These are phyloP conservation scores for Morpho achilles DNA, from an alignment of 2,888 invertebrate species.

Conservation along the genomic window DNA sequence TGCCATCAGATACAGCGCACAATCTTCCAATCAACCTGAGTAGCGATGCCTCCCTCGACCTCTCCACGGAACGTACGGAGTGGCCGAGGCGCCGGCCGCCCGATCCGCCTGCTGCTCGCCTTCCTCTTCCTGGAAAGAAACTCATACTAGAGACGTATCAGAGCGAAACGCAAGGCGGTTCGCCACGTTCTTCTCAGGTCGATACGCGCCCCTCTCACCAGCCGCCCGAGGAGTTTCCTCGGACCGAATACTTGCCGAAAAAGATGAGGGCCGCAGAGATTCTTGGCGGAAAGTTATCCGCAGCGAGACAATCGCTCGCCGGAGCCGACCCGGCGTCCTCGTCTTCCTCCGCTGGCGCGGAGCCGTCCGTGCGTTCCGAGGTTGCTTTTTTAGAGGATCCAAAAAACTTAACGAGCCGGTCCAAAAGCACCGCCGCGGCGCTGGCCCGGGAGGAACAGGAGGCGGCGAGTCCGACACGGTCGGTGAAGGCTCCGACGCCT, in stretches of 20 bases:
- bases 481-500: slow-evolving; percentile 74
- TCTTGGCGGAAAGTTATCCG: slow-evolving; percentile 63
- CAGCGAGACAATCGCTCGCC: slow-evolving; percentile 35
- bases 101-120: slow-evolving; percentile 48
- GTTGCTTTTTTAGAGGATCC: slow-evolving; percentile 76
- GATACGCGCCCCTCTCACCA: slow-evolving; percentile 34
- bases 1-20: slow-evolving; percentile 51
- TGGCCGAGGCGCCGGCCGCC: slow-evolving; percentile 65
- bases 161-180: slow-evolving; percentile 56
- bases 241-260: slow-evolving; percentile 68
- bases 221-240: slow-evolving; percentile 46
- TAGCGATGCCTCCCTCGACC: slow-evolving; percentile 68
- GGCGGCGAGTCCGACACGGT: slow-evolving; percentile 75
- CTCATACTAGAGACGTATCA: slow-evolving; percentile 73
- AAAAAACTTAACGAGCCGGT: slow-evolving; percentile 79
- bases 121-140: slow-evolving; percentile 70
- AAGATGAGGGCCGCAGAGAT: slow-evolving; percentile 76
- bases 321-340: slow-evolving; percentile 35
- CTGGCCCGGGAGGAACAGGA: slow-evolving; percentile 77
- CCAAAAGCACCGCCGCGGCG: slow-evolving; percentile 79
- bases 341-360: slow-evolving; percentile 34
- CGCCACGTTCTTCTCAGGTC: slow-evolving; percentile 42
- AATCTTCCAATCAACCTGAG: slow-evolving; percentile 73
- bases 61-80: slow-evolving; percentile 60
- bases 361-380: slow-evolving; percentile 49